phyloP scores from a whole-genome alignment of 92 coral and sea anemone genomes.

The Epizoanthus stellaris region DNA sequence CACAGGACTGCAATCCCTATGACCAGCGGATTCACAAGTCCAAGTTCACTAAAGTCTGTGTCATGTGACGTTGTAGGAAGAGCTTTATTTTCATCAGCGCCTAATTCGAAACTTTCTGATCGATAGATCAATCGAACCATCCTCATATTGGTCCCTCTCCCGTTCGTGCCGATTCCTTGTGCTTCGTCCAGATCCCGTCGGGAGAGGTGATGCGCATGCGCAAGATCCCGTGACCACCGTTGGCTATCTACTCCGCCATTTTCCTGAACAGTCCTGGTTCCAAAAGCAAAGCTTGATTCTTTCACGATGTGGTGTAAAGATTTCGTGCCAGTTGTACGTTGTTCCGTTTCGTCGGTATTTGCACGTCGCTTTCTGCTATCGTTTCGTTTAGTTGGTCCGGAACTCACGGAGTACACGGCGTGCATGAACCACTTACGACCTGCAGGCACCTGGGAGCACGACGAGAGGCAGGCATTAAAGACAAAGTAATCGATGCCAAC shows the following conservation, averaged over 20 bases:
- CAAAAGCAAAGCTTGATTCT: conserved; percentile 22
- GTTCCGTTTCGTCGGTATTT: conserved; percentile 7
- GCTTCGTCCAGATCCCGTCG: conserved; percentile 52
- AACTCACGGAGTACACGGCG: conserved; percentile 92
- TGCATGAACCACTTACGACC: conserved; percentile 97
- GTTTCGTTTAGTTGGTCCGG: conserved; percentile 50
- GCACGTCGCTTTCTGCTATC: conserved; percentile 53
- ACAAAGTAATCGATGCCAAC: too few species aligned
- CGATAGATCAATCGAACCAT: conserved; percentile 71
- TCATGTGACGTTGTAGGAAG: conserved; percentile 14
- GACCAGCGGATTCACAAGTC: conserved; percentile 89
- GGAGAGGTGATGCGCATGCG: conserved; percentile 21
- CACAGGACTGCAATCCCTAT: conserved; percentile 90
- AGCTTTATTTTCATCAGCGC: conserved; percentile 32
- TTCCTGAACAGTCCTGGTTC: conserved; percentile 7
- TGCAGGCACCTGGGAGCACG: conserved; percentile 79
- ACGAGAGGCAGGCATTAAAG: too few species aligned
- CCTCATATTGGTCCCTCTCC: conserved; percentile 83
- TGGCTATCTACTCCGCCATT: neutral
- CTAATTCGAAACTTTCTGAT: conserved; percentile 34
- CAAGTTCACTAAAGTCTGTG: conserved; percentile 45
- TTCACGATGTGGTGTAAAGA: conserved; percentile 15
- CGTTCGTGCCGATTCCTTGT: conserved; percentile 55
- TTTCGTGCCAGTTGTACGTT: conserved; percentile 2
- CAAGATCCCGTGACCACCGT: neutral